Percentiles rank a stretch among this genome's conserved stretches.
Conservation (phyloP, 2,797 vertebrate genomes). For the Eidolon dupreanum region DNA sequence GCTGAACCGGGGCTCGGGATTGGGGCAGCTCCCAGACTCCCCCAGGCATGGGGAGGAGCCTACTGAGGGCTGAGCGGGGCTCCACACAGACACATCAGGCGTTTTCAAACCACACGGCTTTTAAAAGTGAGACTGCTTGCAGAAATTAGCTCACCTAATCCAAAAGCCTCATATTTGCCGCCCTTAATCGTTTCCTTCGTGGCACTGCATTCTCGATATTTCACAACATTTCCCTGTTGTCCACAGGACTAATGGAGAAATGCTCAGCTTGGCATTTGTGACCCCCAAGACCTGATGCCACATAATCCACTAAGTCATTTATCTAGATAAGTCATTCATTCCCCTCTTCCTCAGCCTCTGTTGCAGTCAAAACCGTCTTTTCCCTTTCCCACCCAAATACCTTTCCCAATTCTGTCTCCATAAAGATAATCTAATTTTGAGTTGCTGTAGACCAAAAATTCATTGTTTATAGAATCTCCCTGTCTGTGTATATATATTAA, state of each 20-base stretch:
- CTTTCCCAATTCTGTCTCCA: not conserved
- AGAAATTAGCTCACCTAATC: not conserved
- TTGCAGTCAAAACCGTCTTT: not conserved
- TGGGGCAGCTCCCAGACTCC: not conserved
- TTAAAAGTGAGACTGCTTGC: not conserved
- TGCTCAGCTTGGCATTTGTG: not conserved
- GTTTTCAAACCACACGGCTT: fast-evolving
- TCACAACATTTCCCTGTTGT: not conserved
- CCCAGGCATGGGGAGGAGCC: not conserved
- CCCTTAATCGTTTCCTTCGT: not conserved
- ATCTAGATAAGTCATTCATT: not conserved
- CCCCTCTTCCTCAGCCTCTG: not conserved
- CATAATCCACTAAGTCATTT: not conserved
- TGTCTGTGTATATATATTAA: no score
- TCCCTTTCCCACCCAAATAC: not conserved
- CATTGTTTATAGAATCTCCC: not conserved
- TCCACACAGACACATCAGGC: not conserved
- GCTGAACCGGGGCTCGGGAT: not conserved
- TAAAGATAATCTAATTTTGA: not conserved
- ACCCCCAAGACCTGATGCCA: not conserved
- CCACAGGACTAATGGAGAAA: not conserved
- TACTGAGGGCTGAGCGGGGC: fast-evolving
- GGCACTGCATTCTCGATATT: not conserved
- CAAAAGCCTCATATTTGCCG: not conserved
- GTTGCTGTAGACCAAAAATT: not conserved